phyloP scores from a whole-genome alignment of 2,113 vertebrate species.

The Microtus montanus region DNA sequence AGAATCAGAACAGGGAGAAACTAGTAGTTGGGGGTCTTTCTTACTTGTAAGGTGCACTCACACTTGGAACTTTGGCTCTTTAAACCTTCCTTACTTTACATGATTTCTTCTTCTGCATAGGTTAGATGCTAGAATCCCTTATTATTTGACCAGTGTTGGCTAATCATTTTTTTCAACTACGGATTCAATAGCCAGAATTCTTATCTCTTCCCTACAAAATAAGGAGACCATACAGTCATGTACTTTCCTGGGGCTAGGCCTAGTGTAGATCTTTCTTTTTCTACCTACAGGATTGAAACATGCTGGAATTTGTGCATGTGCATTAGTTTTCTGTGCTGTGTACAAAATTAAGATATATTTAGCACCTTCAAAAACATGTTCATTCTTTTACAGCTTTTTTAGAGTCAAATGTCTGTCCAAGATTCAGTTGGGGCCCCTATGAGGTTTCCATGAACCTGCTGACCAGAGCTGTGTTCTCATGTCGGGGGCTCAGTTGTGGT shows the following conservation, averaged over 20 bases:
- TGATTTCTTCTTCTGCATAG: neutral
- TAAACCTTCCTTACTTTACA: neutral
- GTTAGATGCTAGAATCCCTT: neutral
- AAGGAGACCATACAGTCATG: neutral
- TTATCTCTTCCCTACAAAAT: neutral
- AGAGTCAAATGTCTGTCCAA: neutral
- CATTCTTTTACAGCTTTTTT: neutral
- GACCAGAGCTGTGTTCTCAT: neutral
- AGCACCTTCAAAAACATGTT: neutral
- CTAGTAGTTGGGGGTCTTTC: neutral
- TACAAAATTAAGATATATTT: neutral
- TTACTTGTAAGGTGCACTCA: neutral
- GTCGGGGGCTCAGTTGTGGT: neutral
- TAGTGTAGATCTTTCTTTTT: neutral
- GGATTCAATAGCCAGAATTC: neutral
- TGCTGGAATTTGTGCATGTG: neutral
- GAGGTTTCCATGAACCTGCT: neutral
- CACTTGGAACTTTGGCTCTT: neutral
- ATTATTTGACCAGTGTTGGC: neutral
- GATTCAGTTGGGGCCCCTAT: neutral
- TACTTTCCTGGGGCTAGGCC: neutral
- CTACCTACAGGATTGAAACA: neutral
- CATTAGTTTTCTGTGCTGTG: neutral
- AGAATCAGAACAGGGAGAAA: neutral
- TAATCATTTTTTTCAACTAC: neutral